Base-by-base conservation (phyloP, 1,140 invertebrate species). In the Parasteatoda tepidariorum region DNA sequence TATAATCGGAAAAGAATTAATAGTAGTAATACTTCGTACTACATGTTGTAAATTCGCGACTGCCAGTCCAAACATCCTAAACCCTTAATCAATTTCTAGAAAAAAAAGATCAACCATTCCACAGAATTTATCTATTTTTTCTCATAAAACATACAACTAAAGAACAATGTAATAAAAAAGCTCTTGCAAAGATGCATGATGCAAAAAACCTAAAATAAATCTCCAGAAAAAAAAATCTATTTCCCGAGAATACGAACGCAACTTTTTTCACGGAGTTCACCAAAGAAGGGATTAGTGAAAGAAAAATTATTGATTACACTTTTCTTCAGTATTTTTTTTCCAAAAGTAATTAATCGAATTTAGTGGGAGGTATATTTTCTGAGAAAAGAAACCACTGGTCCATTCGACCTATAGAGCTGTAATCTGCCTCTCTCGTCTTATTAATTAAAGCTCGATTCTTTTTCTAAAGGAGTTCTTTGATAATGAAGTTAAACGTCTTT, bases 231-330 rank as follows among this genome's bases (percentile, higher is more conserved):
- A 68, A 41, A 34, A 13, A 28, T 13, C 28, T 11, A 9, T 18
- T 18, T 18, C 41, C 41, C 7, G 24, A n/a, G 57, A 59, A 59
- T 7, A 48, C 9, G 24, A n/a, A n/a, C 24, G 15, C n/a, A 59
- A 7, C n/a, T 59, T 26, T 59, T 26, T 59, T 59, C 18, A n/a
- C 7, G 24, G 2, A 2, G 57, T n/a, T n/a, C n/a, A 59, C 57
- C 24, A n/a, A 59, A 33, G 26, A 75, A 57, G 26, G 62, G 73
- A 61, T 75, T 75, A 75, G 55, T 62, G 59, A 75, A 75, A 61
- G 73, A 75, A 57, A 75, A 75, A 75, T 75, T 75, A 75, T 75
- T 75, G 73, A 75, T 75, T 62, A 62, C 73, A 61, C 73, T 34
- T 24, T 48, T 71, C 68, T 71, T 41, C 68, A n/a, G 9, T 38